Conservation (phyloP, 2,797 vertebrate genomes). For the Sphaeramia orbicularis region DNA sequence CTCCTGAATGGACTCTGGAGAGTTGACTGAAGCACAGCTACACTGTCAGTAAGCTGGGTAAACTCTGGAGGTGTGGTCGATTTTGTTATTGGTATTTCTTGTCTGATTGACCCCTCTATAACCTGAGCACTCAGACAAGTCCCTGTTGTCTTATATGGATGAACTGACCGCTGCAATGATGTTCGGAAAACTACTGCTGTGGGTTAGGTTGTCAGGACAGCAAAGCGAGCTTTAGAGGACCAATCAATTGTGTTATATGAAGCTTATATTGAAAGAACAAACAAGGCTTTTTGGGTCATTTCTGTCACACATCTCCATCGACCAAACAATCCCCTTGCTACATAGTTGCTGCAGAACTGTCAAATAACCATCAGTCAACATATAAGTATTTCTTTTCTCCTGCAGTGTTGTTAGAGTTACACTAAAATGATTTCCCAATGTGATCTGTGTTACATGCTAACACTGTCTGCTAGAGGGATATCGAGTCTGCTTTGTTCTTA, state of each 20-base stretch:
- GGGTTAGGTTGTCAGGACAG: constrained; percentile 50
- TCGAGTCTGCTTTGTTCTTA: constrained; percentile 21
- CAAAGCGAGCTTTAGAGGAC: constrained; percentile 44
- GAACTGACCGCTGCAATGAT: constrained; percentile 56
- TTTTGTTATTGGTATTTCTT: constrained; percentile 66
- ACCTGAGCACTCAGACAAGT: constrained; percentile 59
- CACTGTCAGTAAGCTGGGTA: constrained; percentile 49
- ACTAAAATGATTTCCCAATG: constrained; percentile 44
- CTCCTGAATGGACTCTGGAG: constrained; percentile 55
- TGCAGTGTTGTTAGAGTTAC: constrained; percentile 19
- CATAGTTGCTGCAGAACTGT: constrained; percentile 10
- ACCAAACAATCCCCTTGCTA: constrained; percentile 12
- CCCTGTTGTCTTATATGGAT: constrained; percentile 62
- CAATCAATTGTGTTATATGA: constrained; percentile 43
- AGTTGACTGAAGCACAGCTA: constrained; percentile 61
- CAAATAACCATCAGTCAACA: constrained; percentile 35
- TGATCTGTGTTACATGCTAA: constrained; percentile 30
- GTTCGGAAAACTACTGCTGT: constrained; percentile 57
- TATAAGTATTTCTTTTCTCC: constrained; percentile 16
- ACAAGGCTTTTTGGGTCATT: constrained; percentile 42
- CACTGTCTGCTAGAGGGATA: constrained; percentile 42
- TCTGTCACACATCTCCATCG: constrained; percentile 30
- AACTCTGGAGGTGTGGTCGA: constrained; percentile 40
- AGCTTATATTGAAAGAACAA: constrained; percentile 45
- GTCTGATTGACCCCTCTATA: constrained; percentile 62